Evolutionary conservation across 2,113 vertebrate genomes (phyloP).

Genomic region (Hippotragus niger): DNA sequence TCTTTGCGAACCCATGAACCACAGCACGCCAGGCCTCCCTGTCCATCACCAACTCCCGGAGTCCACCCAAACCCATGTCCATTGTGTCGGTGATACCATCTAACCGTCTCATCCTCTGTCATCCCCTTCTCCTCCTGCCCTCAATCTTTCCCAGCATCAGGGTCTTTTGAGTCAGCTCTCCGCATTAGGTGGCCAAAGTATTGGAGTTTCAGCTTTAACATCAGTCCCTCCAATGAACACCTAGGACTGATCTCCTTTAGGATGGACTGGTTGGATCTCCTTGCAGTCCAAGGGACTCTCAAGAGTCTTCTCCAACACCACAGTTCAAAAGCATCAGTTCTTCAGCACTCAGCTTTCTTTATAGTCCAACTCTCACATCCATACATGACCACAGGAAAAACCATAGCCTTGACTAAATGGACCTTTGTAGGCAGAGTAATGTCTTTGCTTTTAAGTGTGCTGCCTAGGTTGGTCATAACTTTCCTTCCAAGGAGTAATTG

Average conservation of each 20-base stretch:
- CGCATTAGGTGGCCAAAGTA: not conserved
- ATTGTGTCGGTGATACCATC: not conserved
- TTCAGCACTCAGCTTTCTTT: fast-evolving
- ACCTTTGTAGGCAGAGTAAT: not conserved
- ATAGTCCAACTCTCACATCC: not conserved
- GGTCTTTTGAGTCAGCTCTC: not conserved
- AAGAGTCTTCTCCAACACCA: not conserved
- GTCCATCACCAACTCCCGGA: not conserved
- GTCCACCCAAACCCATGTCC: not conserved
- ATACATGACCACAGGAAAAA: not conserved
- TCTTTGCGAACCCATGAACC: not conserved
- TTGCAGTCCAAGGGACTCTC: not conserved
- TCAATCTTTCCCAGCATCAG: not conserved
- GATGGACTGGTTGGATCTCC: not conserved
- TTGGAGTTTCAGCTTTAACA: not conserved
- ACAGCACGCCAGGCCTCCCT: not conserved
- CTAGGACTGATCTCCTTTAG: not conserved
- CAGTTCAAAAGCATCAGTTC: not conserved
- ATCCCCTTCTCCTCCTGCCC: not conserved
- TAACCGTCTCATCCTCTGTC: not conserved
- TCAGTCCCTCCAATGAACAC: not conserved
- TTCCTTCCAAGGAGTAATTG: not conserved
- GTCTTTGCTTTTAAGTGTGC: not conserved
- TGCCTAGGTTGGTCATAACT: not conserved
- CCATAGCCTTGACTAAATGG: not conserved